Percentiles rank a stretch among this genome's conserved stretches.
These are phyloP conservation scores for Linepithema humile DNA, from an alignment of 1,140 invertebrate species.

Conservation along the genomic window DNA sequence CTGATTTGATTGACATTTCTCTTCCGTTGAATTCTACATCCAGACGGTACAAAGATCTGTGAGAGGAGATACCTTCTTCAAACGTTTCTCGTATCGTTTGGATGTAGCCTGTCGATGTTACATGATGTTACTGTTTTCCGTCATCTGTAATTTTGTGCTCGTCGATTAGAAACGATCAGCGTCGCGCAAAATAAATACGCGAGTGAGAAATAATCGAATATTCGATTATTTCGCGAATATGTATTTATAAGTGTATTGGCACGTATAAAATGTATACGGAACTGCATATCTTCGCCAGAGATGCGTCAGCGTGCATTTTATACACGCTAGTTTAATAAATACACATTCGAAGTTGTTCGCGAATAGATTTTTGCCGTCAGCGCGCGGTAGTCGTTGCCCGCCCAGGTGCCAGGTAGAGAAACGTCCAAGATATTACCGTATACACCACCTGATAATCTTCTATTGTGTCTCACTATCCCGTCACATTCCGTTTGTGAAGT, in stretches of 20 bases:
- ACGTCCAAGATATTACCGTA: slow-evolving; percentile 26
- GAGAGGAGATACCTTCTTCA: no score
- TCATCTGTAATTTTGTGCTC: slow-evolving; percentile 28
- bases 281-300: background rate
- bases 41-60: slow-evolving; percentile 20
- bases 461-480: slow-evolving; percentile 48
- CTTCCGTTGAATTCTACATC: slow-evolving; percentile 24
- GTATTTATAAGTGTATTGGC: background rate
- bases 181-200: slow-evolving; percentile 19
- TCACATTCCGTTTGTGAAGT: slow-evolving; percentile 51
- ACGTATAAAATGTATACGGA: background rate
- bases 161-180: background rate
- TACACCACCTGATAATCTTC: slow-evolving; percentile 49
- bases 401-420: background rate
- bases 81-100: slow-evolving; percentile 20
- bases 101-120: slow-evolving; percentile 1
- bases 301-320: background rate
- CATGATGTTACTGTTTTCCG: slow-evolving; percentile 17
- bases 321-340: background rate
- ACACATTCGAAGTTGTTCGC: slow-evolving; percentile 7
- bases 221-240: slow-evolving; percentile 18
- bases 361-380: slow-evolving; percentile 14
- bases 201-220: background rate
- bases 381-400: background rate
- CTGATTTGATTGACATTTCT: slow-evolving; percentile 6